phyloP scores from a whole-genome alignment of 2,888 invertebrate genomes.

The Sphaerophoria taeniata region DNA sequence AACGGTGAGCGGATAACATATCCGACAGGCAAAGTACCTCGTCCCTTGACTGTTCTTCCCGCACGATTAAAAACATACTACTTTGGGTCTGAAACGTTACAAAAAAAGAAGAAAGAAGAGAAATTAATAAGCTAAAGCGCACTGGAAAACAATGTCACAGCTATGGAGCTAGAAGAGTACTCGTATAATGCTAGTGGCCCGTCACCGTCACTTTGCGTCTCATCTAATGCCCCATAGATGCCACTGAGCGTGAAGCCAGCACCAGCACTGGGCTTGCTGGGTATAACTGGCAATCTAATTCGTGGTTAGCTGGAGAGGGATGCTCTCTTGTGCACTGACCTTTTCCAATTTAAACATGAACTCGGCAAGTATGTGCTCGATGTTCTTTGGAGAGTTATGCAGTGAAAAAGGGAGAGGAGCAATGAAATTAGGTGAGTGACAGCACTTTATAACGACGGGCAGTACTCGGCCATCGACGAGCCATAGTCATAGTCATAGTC shows the following conservation, averaged over 20 bases:
- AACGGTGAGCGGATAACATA: slow-evolving; percentile 37
- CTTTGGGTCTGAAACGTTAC: slow-evolving; percentile 25
- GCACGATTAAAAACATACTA: slow-evolving; percentile 31
- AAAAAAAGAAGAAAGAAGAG: slow-evolving; percentile 30
- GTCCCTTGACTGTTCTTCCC: background rate
- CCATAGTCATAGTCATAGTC: too few relatives aligned
- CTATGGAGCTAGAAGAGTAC: slow-evolving; percentile 9
- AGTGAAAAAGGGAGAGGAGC: background rate
- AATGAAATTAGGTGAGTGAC: slow-evolving; percentile 54
- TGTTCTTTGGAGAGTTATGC: too few relatives aligned
- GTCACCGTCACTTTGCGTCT: slow-evolving; percentile 35
- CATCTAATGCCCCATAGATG: slow-evolving; percentile 46
- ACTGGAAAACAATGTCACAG: slow-evolving; percentile 59
- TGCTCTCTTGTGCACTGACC: slow-evolving; percentile 51
- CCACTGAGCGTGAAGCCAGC: slow-evolving; percentile 21
- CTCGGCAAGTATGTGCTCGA: slow-evolving; percentile 28
- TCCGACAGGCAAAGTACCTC: slow-evolving; percentile 1
- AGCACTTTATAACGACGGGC: slow-evolving; percentile 13
- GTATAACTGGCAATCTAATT: slow-evolving; percentile 46
- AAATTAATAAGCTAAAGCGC: slow-evolving; percentile 36
- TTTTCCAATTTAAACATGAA: slow-evolving; percentile 68
- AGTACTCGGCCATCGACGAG: background rate
- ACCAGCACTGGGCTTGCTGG: too few relatives aligned
- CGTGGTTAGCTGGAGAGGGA: slow-evolving; percentile 13
- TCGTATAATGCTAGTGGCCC: background rate